Conservation (phyloP, 2,888 invertebrate genomes). For the Agriopis marginaria region DNA sequence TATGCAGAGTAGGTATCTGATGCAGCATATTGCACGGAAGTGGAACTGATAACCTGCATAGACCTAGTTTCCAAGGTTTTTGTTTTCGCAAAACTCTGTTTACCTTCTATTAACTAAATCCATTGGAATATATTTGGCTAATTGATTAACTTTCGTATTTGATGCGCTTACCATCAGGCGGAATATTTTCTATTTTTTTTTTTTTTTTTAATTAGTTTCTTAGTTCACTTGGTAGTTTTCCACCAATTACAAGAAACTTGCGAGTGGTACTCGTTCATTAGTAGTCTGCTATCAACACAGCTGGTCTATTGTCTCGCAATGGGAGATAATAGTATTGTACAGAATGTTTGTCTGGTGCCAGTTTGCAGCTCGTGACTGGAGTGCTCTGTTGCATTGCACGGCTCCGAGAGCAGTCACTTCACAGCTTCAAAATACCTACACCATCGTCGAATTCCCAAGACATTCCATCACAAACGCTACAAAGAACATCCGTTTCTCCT, state of each 20-base stretch:
- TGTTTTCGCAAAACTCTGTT: conserved; percentile 19
- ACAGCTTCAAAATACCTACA: neutral
- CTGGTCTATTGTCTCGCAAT: conserved; percentile 32
- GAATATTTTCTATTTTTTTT: no score
- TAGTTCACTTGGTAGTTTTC: conserved; percentile 23
- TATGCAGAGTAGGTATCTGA: conserved; percentile 19
- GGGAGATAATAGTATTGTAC: conserved; percentile 34
- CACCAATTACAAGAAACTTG: conserved; percentile 21
- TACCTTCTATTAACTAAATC: conserved; percentile 4
- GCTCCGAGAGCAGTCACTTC: neutral
- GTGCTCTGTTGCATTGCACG: neutral
- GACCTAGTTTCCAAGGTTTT: conserved; percentile 58
- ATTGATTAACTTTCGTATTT: neutral
- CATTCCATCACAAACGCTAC: conserved; percentile 48
- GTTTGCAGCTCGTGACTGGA: conserved; percentile 6
- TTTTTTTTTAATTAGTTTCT: conserved; percentile 11
- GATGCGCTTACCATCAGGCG: neutral
- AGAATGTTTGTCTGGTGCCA: conserved; percentile 33
- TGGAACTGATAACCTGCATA: conserved; percentile 54
- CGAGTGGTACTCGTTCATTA: conserved; percentile 33
- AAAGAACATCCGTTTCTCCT: conserved; percentile 49
- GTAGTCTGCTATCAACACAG: conserved; percentile 28
- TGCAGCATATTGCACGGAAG: conserved; percentile 45
- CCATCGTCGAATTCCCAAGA: conserved; percentile 11
- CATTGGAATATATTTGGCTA: no score